Evolutionary conservation across 2,888 invertebrate genomes (phyloP).

Genomic region (Drosophila mercatorum): DNA sequence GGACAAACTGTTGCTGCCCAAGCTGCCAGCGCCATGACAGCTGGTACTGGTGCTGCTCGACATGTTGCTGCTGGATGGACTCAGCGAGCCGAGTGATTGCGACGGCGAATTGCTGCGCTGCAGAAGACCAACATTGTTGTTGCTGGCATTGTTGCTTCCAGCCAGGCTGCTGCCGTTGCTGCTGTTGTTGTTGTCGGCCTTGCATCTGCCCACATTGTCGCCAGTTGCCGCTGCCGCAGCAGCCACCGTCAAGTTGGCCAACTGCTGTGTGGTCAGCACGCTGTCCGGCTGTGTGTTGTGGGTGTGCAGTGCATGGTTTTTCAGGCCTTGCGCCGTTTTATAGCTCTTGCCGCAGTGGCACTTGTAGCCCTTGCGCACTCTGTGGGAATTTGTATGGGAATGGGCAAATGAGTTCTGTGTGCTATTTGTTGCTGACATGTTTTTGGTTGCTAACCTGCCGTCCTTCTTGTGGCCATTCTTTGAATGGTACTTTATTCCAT

Average conservation of each 20-base stretch:
- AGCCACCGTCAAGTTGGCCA: constrained; percentile 62
- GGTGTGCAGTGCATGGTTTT: constrained; percentile 87
- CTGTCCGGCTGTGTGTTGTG: constrained; percentile 84
- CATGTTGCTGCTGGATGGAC: constrained; percentile 85
- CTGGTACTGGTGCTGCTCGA: constrained; percentile 83
- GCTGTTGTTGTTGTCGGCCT: constrained; percentile 21
- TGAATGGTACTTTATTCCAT: constrained; percentile 95
- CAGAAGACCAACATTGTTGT: constrained; percentile 54
- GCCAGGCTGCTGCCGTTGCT: constrained; percentile 24
- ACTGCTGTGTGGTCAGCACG: constrained; percentile 77
- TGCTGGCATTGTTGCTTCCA: constrained; percentile 31
- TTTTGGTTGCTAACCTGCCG: constrained; percentile 88
- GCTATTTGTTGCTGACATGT: constrained; percentile 22
- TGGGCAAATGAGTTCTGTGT: constrained; percentile 37
- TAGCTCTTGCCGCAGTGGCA: constrained; percentile 95
- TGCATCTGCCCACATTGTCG: constrained; percentile 30
- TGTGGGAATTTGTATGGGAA: constrained; percentile 75
- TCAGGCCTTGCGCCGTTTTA: constrained; percentile 92
- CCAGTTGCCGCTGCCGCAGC: constrained; percentile 26
- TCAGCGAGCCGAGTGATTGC: constrained; percentile 84
- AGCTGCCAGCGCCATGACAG: constrained; percentile 76
- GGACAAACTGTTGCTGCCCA: constrained; percentile 62
- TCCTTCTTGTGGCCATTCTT: constrained; percentile 94
- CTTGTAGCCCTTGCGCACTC: constrained; percentile 91
- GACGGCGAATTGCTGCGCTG: constrained; percentile 84